Conservation (phyloP, 2,888 invertebrate species). For the Ochropacha duplaris region DNA sequence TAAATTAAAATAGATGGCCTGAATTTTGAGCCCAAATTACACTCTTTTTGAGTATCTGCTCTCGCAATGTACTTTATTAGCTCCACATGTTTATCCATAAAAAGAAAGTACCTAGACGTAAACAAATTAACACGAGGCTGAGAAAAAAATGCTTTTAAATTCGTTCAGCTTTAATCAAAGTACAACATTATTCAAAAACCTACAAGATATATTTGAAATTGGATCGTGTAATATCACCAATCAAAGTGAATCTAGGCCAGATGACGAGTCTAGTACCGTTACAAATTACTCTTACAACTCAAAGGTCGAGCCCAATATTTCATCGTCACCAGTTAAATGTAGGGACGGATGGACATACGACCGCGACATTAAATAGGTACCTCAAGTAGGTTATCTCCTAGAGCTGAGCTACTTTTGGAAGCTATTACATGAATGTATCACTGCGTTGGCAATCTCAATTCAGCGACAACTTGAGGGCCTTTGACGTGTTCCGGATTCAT, state of each 20-base stretch:
- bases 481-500: neutral
- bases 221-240: neutral
- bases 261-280: neutral
- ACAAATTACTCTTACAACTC: neutral
- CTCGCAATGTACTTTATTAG: no score
- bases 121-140: no score
- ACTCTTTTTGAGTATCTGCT: no score
- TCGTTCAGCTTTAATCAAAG: no score
- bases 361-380: neutral
- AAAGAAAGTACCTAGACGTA: no score
- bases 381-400: neutral
- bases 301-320: neutral
- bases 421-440: neutral
- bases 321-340: neutral
- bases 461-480: neutral
- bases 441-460: neutral
- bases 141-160: no score
- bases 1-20: no score
- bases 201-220: neutral
- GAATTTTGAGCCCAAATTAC: no score
- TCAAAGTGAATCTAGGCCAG: neutral
- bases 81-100: no score
- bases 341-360: neutral
- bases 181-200: neutral
- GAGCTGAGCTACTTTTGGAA: neutral